Base-by-base conservation (phyloP, 2,113 vertebrate species). In the Rhabdomys dilectus region DNA sequence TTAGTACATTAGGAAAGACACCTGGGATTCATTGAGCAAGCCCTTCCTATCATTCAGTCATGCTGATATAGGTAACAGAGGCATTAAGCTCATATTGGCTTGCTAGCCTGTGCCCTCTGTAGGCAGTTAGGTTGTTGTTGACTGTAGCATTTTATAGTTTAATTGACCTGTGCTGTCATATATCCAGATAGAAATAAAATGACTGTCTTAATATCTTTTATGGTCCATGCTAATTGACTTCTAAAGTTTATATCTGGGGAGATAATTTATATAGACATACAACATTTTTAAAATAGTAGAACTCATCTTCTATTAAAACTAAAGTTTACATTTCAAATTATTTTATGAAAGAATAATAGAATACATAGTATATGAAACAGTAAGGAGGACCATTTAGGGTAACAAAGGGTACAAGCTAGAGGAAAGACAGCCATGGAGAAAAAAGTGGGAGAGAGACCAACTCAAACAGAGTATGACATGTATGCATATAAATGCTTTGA, bases 1-100 rank as follows among this genome's bases (percentile, higher is more conserved):
- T 94, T 96, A 91, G 78, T 64, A 92, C 94, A 95, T 96, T 64
- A 91, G 34, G 70, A 62, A 94, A 93, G 60, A 88, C 93, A 87
- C 1, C 92, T 84, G 64, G 48, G 48, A 89, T 53, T 42, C 29
- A 12, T 66, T 93, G 75, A n/a, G 86, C 11, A 9, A 39, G 12
- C 31, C 62, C 95, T 86, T 94, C 1, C 3, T 17, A 11, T 95
- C 89, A 13, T 89, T 96, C 77, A 31, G 2, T 80, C 72, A 56
- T 66, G 7, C 19, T 95, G 96, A 84, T 94, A 21, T 92, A 78
- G 36, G 53, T 77, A 94, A 17, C 64, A 72, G n/a, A 95, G 58
- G 87, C 11, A 89, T 4, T 36, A 75, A 91, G 88, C 7, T 95
- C 42, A 22, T 21, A 21, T 94, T 68, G 51, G 51, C 91, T 93